Conservation (phyloP, 1,140 invertebrate species). For the Nasonia giraulti region DNA sequence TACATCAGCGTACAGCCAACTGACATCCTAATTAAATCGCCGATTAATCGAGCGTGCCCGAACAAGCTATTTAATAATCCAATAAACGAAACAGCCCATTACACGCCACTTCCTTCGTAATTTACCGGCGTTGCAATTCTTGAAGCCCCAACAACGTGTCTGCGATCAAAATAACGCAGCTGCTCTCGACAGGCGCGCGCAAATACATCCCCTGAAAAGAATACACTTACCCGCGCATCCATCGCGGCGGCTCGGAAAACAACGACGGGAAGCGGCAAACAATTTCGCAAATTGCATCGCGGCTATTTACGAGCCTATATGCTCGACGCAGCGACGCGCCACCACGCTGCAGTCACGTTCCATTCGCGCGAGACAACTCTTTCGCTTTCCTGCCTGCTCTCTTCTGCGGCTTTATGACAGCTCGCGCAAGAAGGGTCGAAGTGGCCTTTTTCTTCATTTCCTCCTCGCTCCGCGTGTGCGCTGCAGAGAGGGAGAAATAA, state of each 20-base stretch:
- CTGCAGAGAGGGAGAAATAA: background rate
- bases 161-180: conserved; percentile 15
- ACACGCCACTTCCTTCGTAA: background rate
- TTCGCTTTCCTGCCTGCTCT: background rate
- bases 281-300: conserved; percentile 38
- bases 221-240: background rate
- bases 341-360: background rate
- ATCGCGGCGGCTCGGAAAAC: background rate
- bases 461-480: conserved; percentile 34
- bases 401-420: conserved; percentile 38
- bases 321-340: background rate
- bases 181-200: background rate
- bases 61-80: background rate
- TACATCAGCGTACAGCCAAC: background rate
- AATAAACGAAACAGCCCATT: background rate
- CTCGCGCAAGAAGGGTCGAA: conserved; percentile 45
- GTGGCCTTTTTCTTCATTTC: conserved; percentile 53
- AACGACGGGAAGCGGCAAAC: conserved; percentile 23
- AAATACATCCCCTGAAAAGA: background rate
- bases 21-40: background rate
- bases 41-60: background rate
- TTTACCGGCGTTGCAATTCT: background rate
- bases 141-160: background rate
- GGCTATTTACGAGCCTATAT: conserved; percentile 22
- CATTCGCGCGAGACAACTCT: conserved; percentile 19